Evolutionary conservation across 2,113 vertebrate species (phyloP), one percentile per base, ranked within the genome.

Genomic region (Anolis sagrei): DNA sequence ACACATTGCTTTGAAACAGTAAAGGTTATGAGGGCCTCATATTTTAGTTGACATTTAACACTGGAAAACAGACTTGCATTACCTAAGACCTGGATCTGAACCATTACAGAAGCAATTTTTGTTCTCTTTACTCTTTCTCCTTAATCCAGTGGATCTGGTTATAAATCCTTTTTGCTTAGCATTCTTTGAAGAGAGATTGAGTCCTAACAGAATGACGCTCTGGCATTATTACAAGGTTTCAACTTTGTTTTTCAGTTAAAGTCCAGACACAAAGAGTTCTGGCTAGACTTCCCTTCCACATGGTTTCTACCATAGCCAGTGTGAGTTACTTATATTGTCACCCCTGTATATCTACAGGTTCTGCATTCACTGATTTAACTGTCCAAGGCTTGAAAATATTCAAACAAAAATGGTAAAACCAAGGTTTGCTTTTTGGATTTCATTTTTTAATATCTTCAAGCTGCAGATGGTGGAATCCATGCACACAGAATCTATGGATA

Each of bases 121-220:
- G 29, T 34, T 85, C 25, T 27, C 21, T 23, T 32, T 51, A 58
- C 11, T 7, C 29, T 81, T 90, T 90, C 27, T 62, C 29, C 10
- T 81, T 72, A 86, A 51, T 79, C 89, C 81, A 92, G 75, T 49
- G 16, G 36, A 61, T 87, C 91, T 73, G 58, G 10, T 88, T 76
- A 68, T 86, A 62, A 83, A 5, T 66, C 88, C 39, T 2, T 44
- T 83, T 75, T 82, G 39, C 39, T 44, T 70, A 78, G 64, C n/a
- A 11, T 88, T 69, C 78, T 92, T 89, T 89, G 84, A 92, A 92
- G 86, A 73, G 66, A 81, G 54, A 83, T 68, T 83, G 62, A 25
- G 83, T 66, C 18, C 74, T 69, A 81, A 82, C 2, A 84, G 76
- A 79, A 0, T 0, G 6, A 92, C 87, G 25, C 54, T 61, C 7